Evolutionary conservation across 2,888 invertebrate species (phyloP).

Genomic region (Fragum sueziense): DNA sequence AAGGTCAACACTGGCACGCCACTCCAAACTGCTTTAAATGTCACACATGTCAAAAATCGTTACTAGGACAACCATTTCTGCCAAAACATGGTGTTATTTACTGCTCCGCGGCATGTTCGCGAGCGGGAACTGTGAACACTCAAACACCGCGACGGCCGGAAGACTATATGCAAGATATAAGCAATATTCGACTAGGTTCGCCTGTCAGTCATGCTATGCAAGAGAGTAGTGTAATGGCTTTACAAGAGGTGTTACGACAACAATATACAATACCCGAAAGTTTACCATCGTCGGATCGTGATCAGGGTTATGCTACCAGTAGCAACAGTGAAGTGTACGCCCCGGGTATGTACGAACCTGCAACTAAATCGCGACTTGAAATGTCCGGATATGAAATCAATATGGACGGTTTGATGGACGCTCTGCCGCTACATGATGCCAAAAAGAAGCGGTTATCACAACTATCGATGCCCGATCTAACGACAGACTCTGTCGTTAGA

Average conservation of each 20-base stretch:
- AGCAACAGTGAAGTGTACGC: slow-evolving; percentile 78
- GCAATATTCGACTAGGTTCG: slow-evolving; percentile 72
- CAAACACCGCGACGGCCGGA: slow-evolving; percentile 75
- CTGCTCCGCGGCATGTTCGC: slow-evolving; percentile 96
- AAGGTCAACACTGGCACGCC: slow-evolving; percentile 99
- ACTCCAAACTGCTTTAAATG: slow-evolving; percentile 97
- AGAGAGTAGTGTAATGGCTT: slow-evolving; percentile 70
- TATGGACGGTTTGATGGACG: slow-evolving; percentile 72
- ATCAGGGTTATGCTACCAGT: slow-evolving; percentile 78
- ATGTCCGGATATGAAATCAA: slow-evolving; percentile 70
- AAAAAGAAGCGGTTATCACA: slow-evolving; percentile 77
- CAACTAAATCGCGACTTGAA: slow-evolving; percentile 50
- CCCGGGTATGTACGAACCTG: slow-evolving; percentile 72
- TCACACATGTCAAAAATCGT: slow-evolving; percentile 90
- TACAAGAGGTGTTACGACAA: slow-evolving; percentile 74
- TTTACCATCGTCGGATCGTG: slow-evolving; percentile 75
- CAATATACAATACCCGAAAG: slow-evolving; percentile 76
- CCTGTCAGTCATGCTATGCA: slow-evolving; percentile 76
- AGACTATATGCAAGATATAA: slow-evolving; percentile 76
- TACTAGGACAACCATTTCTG: slow-evolving; percentile 93
- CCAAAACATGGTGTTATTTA: slow-evolving; percentile 96
- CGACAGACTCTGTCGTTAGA: slow-evolving; percentile 50
- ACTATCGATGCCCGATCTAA: slow-evolving; percentile 82
- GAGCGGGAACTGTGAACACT: slow-evolving; percentile 76
- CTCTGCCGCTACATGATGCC: slow-evolving; percentile 70